These are phyloP conservation scores for Drosophila carrolli DNA, from an alignment of 1,140 invertebrate genomes.

Conservation along the genomic window DNA sequence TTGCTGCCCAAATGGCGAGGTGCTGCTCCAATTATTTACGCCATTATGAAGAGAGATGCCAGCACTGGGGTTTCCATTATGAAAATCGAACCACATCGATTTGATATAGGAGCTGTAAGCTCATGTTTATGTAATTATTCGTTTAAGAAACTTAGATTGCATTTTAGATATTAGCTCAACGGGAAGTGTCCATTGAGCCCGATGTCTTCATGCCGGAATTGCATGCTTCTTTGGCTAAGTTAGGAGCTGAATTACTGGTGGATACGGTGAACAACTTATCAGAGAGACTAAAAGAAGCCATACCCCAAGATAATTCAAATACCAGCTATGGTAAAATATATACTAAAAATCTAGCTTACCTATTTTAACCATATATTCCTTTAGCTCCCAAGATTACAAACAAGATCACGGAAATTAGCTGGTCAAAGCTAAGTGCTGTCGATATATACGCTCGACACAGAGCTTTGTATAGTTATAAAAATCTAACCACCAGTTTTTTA, in stretches of 20 bases:
- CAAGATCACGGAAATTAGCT: slow-evolving; percentile 87
- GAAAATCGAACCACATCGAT: slow-evolving; percentile 93
- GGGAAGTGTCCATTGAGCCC: slow-evolving; percentile 86
- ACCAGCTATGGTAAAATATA: slow-evolving; percentile 89
- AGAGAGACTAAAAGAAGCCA: slow-evolving; percentile 86
- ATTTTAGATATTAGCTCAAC: slow-evolving; percentile 89
- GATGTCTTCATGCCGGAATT: slow-evolving; percentile 89
- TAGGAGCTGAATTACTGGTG: slow-evolving; percentile 89
- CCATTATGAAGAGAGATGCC: slow-evolving; percentile 91
- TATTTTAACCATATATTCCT: background rate
- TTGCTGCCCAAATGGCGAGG: slow-evolving; percentile 96
- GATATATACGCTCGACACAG: slow-evolving; percentile 89
- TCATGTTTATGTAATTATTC: background rate
- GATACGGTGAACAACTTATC: slow-evolving; percentile 88
- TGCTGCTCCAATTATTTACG: slow-evolving; percentile 86
- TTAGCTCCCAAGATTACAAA: slow-evolving; percentile 89
- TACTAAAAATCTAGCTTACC: slow-evolving; percentile 21
- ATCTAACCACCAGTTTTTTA: slow-evolving; percentile 87
- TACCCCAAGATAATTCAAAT: slow-evolving; percentile 87
- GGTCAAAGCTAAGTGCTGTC: slow-evolving; percentile 87
- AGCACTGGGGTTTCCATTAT: slow-evolving; percentile 95
- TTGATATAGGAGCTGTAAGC: slow-evolving; percentile 91
- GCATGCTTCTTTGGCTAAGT: slow-evolving; percentile 87
- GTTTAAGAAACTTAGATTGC: background rate
- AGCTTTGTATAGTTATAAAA: slow-evolving; percentile 88